phyloP scores from a whole-genome alignment of 2,797 vertebrate species.

The Cyprinella venusta region DNA sequence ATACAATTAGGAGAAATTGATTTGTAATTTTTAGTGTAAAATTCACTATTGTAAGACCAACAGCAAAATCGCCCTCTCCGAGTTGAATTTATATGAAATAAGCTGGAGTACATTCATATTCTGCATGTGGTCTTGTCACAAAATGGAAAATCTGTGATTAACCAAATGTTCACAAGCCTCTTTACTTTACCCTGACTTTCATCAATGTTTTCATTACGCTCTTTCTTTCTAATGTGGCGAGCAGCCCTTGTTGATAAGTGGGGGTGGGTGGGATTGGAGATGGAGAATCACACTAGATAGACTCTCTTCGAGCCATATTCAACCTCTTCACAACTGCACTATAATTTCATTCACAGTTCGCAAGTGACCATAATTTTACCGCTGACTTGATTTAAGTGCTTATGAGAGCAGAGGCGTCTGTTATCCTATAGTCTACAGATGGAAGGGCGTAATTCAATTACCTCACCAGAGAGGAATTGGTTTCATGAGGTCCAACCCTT shows the following conservation, averaged over 20 bases:
- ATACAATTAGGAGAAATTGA: background rate
- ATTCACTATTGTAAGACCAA: background rate
- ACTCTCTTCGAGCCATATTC: constrained; percentile 67
- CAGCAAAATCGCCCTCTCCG: background rate
- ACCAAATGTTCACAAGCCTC: constrained; percentile 24
- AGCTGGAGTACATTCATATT: background rate
- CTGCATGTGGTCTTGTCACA: background rate
- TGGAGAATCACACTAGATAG: constrained; percentile 59
- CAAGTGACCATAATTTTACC: constrained; percentile 79
- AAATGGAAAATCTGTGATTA: background rate
- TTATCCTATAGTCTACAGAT: constrained; percentile 71
- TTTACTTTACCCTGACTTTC: constrained; percentile 3
- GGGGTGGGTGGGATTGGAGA: constrained; percentile 37
- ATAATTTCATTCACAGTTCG: constrained; percentile 76
- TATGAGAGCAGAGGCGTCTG: constrained; percentile 71
- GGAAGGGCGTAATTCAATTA: constrained; percentile 65
- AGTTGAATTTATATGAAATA: background rate
- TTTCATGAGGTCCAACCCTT: constrained; percentile 45
- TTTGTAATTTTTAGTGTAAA: background rate
- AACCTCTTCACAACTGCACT: constrained; percentile 68
- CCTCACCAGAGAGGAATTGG: constrained; percentile 52
- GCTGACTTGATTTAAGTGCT: constrained; percentile 80
- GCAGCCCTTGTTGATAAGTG: constrained; percentile 43
- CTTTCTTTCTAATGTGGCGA: constrained; percentile 15
- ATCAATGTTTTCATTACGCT: background rate